Evolutionary conservation across 2,888 invertebrate species (phyloP), one percentile per base, ranked within the genome.

Genomic region (Cantharis lateralis): DNA sequence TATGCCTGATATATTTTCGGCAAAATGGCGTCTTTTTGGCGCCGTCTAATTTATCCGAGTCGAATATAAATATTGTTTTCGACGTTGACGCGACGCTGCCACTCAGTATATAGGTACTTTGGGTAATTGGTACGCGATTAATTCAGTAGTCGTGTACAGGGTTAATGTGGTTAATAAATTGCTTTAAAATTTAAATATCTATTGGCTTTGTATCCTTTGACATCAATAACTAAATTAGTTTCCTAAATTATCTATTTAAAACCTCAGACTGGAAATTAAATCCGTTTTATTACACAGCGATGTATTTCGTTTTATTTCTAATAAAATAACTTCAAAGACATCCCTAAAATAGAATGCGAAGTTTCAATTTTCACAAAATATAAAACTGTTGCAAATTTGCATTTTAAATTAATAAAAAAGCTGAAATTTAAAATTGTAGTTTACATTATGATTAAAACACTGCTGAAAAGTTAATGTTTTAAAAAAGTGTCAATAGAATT

Each of bases 401-500:
- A 48, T 48, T 48, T 48, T n/a, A 9, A 48, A 48, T 9, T 48
- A 48, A n/a, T 48, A n/a, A 48, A 48, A 28, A n/a, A n/a, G 48
- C 48, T 48, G n/a, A 48, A 48, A 48, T 24, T 9, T 24, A 24
- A 24, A 24, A 24, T 9, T 24, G 7, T 24, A 24, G 24, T 24
- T 24, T 24, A 24, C 24, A 24, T 24, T 24, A 24, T 9, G 24
- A 24, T 24, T 24, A 24, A 48, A 48, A 48, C 48, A 48, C n/a
- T n/a, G 48, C 48, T n/a, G 48, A 48, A 48, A 48, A 48, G 48
- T 48, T 48, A 48, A 48, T 69, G 28, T 69, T 69, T 69, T 26
- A 69, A 75, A 75, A 75, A 71, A 48, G 62, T 73, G 71, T 75
- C 75, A 71, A 75, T 75, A 71, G 72, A 76, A 72, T 69, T 62